Evolutionary conservation across 2,888 invertebrate species (phyloP), one percentile per base, ranked within the genome.

Genomic region (Apotomis capreana): DNA sequence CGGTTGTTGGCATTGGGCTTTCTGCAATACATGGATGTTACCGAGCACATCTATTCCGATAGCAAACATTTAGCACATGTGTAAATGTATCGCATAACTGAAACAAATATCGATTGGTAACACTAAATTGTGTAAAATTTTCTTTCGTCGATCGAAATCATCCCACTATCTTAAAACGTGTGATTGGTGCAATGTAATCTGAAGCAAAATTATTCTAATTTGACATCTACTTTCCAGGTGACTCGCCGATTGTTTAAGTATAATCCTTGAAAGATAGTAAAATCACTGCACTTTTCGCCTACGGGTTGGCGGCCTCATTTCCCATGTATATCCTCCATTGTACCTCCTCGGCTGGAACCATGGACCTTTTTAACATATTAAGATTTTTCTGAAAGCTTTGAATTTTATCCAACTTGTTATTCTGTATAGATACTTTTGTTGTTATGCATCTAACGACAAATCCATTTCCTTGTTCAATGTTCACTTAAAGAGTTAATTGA

Each of bases 211-310:
- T 90, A 67, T 90, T 93, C 92, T 93, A 93, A 93, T 93, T 90
- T 90, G 89, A 90, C 87, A 87, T 92, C 92, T 93, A 92, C 88
- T 92, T 93, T 92, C 83, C 93, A 93, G 93, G 93, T 93, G 90
- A 89, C 86, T 90, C 92, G 93, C 87, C 92, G 92, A 91, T 83
- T 86, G 84, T 91, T 92, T 92, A 90, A 90, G 90, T 91, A 90
- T 90, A 87, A 86, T 89, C 87, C 88, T 88, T 84, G 84, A 89
- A 87, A 86, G 84, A 89, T 87, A 57, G 65, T 86, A 82, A 82
- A 86, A 88, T 90, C 90, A 91, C 90, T 87, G 89, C 92, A 91
- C 90, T 84, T 87, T 86, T 86, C 79, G 81, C 89, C 84, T 84
- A 79, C 82, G 78, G 86, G 87, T 86, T 89, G 89, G 85, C 76